These are phyloP conservation scores for Gymnocypris eckloni DNA, from an alignment of 2,797 vertebrate genomes.

Conservation along the genomic window DNA sequence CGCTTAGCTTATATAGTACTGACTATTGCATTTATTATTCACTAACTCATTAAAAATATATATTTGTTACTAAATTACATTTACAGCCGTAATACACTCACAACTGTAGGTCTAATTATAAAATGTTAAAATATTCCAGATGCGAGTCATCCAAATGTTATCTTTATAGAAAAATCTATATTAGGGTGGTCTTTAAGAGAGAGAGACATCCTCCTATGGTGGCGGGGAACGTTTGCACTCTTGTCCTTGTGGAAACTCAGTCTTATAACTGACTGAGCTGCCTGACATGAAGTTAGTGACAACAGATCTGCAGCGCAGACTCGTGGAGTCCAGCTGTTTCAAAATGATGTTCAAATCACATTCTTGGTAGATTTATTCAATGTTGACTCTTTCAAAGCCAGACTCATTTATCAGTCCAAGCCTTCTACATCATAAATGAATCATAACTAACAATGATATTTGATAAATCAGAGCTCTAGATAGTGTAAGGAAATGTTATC, in stretches of 20 bases:
- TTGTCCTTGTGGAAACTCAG: not conserved
- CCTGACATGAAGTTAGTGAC: conserved; percentile 38
- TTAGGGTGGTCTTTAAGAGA: not conserved
- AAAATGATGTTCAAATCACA: not conserved
- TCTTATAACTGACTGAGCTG: not conserved
- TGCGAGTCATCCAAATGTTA: not conserved
- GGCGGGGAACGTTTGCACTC: not conserved
- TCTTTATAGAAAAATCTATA: not conserved
- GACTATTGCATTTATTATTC: not conserved
- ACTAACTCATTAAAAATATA: not conserved
- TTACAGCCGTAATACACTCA: not conserved
- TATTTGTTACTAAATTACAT: not conserved
- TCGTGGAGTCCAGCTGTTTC: conserved; percentile 28
- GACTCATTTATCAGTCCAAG: not conserved
- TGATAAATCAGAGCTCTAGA: conserved; percentile 10
- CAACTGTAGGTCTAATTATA: not conserved
- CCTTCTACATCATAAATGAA: not conserved
- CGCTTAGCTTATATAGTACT: not conserved
- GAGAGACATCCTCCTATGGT: not conserved
- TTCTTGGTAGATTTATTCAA: not conserved
- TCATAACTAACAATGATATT: not conserved
- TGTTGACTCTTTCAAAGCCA: not conserved
- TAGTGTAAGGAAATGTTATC: not conserved
- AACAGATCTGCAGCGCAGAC: not conserved
- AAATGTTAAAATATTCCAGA: not conserved